Evolutionary conservation across 2,797 vertebrate species (phyloP).

Genomic region (Eleutherodactylus coqui): DNA sequence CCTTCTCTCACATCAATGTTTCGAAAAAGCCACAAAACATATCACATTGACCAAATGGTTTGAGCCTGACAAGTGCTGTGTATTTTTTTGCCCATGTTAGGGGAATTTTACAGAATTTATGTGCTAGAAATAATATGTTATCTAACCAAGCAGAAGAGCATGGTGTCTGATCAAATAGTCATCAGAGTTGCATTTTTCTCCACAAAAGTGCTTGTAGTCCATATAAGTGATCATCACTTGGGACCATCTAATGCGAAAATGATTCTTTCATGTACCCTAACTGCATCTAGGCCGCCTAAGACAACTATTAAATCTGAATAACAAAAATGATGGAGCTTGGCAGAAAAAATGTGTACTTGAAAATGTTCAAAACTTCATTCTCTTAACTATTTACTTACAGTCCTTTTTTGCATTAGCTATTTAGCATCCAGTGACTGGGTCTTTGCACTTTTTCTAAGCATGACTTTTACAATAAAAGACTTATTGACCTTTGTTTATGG

Average conservation of each 20-base stretch:
- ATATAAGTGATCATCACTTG: slow-evolving; percentile 65
- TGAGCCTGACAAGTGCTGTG: slow-evolving; percentile 65
- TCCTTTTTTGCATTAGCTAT: background rate
- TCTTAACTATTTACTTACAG: background rate
- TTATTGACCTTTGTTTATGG: background rate
- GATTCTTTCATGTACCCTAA: slow-evolving; percentile 62
- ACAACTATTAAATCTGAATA: slow-evolving; percentile 65
- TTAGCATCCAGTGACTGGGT: background rate
- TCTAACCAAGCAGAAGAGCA: slow-evolving; percentile 70
- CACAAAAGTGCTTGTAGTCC: slow-evolving; percentile 67
- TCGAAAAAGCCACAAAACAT: slow-evolving; percentile 28
- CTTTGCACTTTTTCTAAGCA: background rate
- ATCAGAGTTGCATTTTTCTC: slow-evolving; percentile 72
- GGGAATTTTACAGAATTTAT: slow-evolving; percentile 68
- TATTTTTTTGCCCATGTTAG: slow-evolving; percentile 68
- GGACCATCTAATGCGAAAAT: slow-evolving; percentile 70
- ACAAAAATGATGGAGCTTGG: slow-evolving; percentile 64
- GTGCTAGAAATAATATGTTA: slow-evolving; percentile 68
- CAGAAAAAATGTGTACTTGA: slow-evolving; percentile 64
- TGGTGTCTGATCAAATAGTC: slow-evolving; percentile 69
- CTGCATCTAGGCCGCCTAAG: slow-evolving; percentile 63
- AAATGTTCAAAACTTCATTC: slow-evolving; percentile 10
- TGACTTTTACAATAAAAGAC: background rate
- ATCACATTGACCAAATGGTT: slow-evolving; percentile 45
- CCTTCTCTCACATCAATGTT: background rate